Conservation (phyloP, 1,140 invertebrate genomes). For the Patella vulgata region DNA sequence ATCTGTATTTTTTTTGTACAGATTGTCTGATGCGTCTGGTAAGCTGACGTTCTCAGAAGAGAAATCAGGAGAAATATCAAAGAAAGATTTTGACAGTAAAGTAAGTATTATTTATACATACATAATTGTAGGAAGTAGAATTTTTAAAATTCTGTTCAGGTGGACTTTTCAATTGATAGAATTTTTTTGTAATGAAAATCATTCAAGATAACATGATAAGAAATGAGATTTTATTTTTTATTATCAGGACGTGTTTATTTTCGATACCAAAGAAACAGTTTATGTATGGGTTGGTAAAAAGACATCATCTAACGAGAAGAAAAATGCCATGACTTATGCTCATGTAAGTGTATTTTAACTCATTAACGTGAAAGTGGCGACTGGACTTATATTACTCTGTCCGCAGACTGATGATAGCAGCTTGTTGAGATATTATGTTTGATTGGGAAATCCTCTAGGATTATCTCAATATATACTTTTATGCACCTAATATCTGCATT, state of each 20-base stretch:
- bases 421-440: background rate
- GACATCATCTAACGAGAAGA: conserved; percentile 40
- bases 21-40: conserved; percentile 45
- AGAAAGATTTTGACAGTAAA: conserved; percentile 40
- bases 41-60: conserved; percentile 35
- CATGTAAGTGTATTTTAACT: conserved; percentile 40
- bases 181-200: background rate
- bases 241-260: conserved; percentile 54
- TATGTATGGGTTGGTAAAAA: conserved; percentile 55
- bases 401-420: background rate
- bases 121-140: background rate
- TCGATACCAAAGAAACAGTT: conserved; percentile 41
- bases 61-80: conserved; percentile 31
- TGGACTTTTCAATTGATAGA: background rate
- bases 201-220: background rate
- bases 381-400: background rate
- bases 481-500: background rate
- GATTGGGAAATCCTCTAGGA: background rate
- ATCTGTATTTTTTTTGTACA: too few relatives aligned
- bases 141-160: background rate
- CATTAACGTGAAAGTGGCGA: background rate
- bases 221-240: background rate
- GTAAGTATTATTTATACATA: conserved; percentile 14
- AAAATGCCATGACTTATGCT: conserved; percentile 47
- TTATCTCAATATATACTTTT: background rate